Percentiles rank a stretch among this genome's conserved stretches.
Conservation (phyloP, 35 echinoderm and acorn worm species). For the Patiria miniata region DNA sequence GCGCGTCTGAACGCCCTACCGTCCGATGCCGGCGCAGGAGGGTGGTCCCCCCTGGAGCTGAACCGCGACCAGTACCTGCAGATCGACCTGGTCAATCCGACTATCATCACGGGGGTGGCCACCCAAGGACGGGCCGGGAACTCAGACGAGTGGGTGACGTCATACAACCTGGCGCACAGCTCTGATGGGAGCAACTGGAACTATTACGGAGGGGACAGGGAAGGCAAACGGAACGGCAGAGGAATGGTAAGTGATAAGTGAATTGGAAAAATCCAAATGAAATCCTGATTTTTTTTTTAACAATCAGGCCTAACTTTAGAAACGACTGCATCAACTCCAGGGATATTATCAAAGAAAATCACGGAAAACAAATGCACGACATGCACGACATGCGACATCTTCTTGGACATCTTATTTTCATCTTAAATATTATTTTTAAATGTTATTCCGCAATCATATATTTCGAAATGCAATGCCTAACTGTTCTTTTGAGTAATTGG, state of each 20-base stretch:
- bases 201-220: neutral
- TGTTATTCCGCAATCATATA: too few relatives aligned
- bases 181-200: conserved; percentile 14
- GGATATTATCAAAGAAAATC: too few relatives aligned
- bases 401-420: too few relatives aligned
- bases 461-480: too few relatives aligned
- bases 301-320: too few relatives aligned
- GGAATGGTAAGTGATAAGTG: neutral
- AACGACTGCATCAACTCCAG: too few relatives aligned
- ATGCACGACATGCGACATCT: too few relatives aligned
- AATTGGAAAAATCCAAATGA: too few relatives aligned
- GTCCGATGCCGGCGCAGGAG: neutral
- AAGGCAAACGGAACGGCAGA: neutral
- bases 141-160: conserved; percentile 7
- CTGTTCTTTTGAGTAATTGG: too few relatives aligned
- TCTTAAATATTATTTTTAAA: too few relatives aligned
- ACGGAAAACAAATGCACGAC: too few relatives aligned
- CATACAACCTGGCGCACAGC: conserved; percentile 21
- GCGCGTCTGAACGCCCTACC: neutral
- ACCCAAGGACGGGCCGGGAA: neutral
- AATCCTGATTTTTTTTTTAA: too few relatives aligned
- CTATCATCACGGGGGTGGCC: neutral
- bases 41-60: conserved; percentile 3
- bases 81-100: conserved; percentile 16
- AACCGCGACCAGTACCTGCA: conserved; percentile 6